Evolutionary conservation across 2,888 invertebrate genomes (phyloP).

Genomic region (Orthosia incerta): DNA sequence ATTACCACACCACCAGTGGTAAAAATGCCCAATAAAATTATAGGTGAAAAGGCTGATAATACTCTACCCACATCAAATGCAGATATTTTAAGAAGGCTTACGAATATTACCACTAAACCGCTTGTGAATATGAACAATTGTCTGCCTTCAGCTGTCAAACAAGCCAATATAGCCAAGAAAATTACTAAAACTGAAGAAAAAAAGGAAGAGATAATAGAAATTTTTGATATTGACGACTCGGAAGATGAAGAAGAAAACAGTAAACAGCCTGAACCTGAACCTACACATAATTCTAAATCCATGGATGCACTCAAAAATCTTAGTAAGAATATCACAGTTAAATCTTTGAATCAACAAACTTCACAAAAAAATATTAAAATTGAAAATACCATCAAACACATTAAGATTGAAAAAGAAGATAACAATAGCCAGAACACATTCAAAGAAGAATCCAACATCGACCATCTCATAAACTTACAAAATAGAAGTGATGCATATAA

Average conservation of each 20-base stretch:
- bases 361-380: slow-evolving; percentile 45
- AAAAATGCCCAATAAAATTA: slow-evolving; percentile 9
- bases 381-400: slow-evolving; percentile 42
- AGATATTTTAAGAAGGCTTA: slow-evolving; percentile 46
- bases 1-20: slow-evolving; percentile 15
- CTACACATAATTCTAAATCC: slow-evolving; percentile 56
- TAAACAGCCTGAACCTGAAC: slow-evolving; percentile 36
- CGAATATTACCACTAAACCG: slow-evolving; percentile 60
- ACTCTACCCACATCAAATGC: slow-evolving; percentile 33
- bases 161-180: slow-evolving; percentile 65
- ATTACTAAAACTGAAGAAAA: slow-evolving; percentile 63
- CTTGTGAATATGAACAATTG: slow-evolving; percentile 41
- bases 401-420: slow-evolving; percentile 53
- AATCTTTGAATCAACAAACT: slow-evolving; percentile 68
- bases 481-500: slow-evolving; percentile 68
- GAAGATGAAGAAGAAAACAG: slow-evolving; percentile 78
- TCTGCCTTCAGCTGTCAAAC: slow-evolving; percentile 29
- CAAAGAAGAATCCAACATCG: slow-evolving; percentile 58
- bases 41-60: slow-evolving; percentile 28
- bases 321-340: slow-evolving; percentile 79
- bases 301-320: slow-evolving; percentile 74
- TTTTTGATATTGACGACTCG: slow-evolving; percentile 86
- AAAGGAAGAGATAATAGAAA: slow-evolving; percentile 81
- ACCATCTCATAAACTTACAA: slow-evolving; percentile 46
- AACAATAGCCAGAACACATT: slow-evolving; percentile 49